Conservation (phyloP, 2,113 vertebrate species). For the Poeciliopsis retropinna region DNA sequence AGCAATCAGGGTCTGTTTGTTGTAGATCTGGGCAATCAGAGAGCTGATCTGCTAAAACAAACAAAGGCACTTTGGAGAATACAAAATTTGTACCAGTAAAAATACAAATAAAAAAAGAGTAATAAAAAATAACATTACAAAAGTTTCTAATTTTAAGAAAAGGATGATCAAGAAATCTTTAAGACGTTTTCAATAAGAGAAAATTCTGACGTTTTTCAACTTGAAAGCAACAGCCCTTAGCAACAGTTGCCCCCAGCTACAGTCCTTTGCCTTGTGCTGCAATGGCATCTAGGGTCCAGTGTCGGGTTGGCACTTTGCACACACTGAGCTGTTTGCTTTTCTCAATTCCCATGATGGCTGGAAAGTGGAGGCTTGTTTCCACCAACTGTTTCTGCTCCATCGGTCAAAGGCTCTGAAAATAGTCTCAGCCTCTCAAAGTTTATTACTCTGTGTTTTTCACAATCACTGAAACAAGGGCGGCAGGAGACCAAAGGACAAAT, state of each 20-base stretch:
- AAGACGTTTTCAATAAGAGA: constrained; percentile 31
- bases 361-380: constrained; percentile 78
- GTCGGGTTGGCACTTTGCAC: constrained; percentile 74
- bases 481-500: constrained; percentile 43
- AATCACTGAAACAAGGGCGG: constrained; percentile 60
- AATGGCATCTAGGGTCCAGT: constrained; percentile 80
- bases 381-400: constrained; percentile 70
- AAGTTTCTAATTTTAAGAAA: constrained; percentile 71
- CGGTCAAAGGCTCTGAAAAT: constrained; percentile 77
- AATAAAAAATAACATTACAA: constrained; percentile 83
- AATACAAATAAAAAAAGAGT: background rate
- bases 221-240: constrained; percentile 65
- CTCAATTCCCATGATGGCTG: constrained; percentile 81
- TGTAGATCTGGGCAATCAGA: constrained; percentile 19
- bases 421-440: constrained; percentile 75
- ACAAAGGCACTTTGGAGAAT: constrained; percentile 81
- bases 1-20: too few species aligned
- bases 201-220: constrained; percentile 44
- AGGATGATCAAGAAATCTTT: constrained; percentile 45
- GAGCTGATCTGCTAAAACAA: constrained; percentile 40
- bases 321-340: constrained; percentile 82
- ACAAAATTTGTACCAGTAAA: constrained; percentile 65
- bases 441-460: constrained; percentile 75
- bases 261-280: constrained; percentile 75
- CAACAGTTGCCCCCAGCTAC: constrained; percentile 81